Evolutionary conservation across 2,113 vertebrate genomes (phyloP).

Genomic region (Girardinichthys multiradiatus): DNA sequence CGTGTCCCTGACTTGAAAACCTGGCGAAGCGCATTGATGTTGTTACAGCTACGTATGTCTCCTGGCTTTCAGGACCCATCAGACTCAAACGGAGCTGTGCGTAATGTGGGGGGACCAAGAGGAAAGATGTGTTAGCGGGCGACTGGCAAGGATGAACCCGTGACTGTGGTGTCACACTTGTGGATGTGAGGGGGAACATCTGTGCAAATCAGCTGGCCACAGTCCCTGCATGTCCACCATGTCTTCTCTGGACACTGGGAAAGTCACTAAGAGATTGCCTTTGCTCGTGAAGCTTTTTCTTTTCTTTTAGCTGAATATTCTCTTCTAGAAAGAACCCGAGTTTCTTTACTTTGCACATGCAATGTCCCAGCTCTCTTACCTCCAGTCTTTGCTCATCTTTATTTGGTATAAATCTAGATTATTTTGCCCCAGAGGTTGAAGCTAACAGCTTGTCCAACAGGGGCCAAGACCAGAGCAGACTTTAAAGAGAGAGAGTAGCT

Average conservation of each 20-base stretch:
- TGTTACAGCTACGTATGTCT: slow-evolving; percentile 77
- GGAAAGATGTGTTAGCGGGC: slow-evolving; percentile 52
- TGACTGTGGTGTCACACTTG: slow-evolving; percentile 69
- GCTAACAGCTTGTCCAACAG: not conserved
- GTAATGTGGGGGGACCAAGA: slow-evolving; percentile 59
- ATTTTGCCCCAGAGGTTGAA: not conserved
- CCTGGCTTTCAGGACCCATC: slow-evolving; percentile 78
- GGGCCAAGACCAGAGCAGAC: too few species aligned
- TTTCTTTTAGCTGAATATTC: slow-evolving; percentile 12
- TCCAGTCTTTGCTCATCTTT: not conserved
- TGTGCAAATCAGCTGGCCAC: slow-evolving; percentile 68
- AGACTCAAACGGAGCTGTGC: slow-evolving; percentile 71
- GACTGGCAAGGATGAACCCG: slow-evolving; percentile 57
- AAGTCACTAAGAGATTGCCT: slow-evolving; percentile 36
- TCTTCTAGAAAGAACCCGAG: slow-evolving; percentile 6
- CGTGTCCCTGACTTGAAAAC: slow-evolving; percentile 76
- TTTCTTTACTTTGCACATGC: not conserved
- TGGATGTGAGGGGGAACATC: slow-evolving; percentile 77
- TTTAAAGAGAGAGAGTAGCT: too few species aligned
- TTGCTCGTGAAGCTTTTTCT: slow-evolving; percentile 24
- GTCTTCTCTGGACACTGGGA: slow-evolving; percentile 40
- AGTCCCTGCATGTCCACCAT: slow-evolving; percentile 58
- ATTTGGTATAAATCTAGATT: too few species aligned
- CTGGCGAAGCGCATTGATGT: slow-evolving; percentile 78
- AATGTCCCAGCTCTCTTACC: not conserved